Evolutionary conservation across 2,888 invertebrate genomes (phyloP), one percentile per base, ranked within the genome.

Genomic region (Dorcus parallelipipedus): DNA sequence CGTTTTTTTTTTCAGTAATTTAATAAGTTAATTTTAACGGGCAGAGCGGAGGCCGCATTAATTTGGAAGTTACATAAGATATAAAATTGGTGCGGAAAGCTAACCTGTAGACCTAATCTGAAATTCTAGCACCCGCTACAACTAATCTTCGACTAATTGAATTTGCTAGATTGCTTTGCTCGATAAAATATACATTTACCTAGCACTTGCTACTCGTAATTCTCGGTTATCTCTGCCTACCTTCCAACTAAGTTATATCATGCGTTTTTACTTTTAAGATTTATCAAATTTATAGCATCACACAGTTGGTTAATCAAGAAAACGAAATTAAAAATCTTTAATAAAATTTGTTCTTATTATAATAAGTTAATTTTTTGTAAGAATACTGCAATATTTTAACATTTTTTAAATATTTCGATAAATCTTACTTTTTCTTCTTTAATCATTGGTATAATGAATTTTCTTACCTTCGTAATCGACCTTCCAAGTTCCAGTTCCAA

Each of bases 101-200:
- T 20, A 45, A 45, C 45, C 45, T 10, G 62, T 64, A 65, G 63
- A 66, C 66, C 69, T 68, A 68, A 69, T 69, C 67, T 69, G 68
- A 65, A 69, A 68, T 69, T 69, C 66, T 66, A 67, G 66, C 67
- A 65, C 68, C 65, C 67, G 65, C 68, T 69, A 69, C 74, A 73
- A 76, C 76, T 77, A 77, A 77, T 77, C 77, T 76, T 77, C 73
- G 71, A 72, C 77, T 76, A 77, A 77, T 76, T 77, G 76, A 76
- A 77, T 77, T 77, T 75, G 74, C 76, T 77, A 77, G 76, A 76
- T 77, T 77, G 76, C 77, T 76, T 74, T 75, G 71, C 75, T 71
- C 76, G 76, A 76, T 76, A 76, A 76, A 77, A 76, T 76, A 76
- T 77, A 77, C 76, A 76, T 76, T 76, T 75, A 73, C 75, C 73